A percentile compares a stretch with the other conserved stretches of the same genome.
phyloP scores from a whole-genome alignment of 2,888 invertebrate species.

The Mythimna vitellina region DNA sequence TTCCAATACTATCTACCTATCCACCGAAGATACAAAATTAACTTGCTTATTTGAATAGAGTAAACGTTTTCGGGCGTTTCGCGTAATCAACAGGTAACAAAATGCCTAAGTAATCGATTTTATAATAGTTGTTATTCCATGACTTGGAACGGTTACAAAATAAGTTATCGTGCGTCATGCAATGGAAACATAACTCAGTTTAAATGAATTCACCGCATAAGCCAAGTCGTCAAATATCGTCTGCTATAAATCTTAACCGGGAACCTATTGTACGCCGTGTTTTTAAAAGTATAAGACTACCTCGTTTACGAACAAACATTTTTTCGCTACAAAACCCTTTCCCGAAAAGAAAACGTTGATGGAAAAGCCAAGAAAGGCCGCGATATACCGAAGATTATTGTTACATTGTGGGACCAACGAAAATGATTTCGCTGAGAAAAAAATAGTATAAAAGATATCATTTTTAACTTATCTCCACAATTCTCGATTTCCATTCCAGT shows the following conservation, averaged over 20 bases:
- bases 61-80: slow-evolving; percentile 34
- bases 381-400: slow-evolving; percentile 36
- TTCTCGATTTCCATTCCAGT: slow-evolving; percentile 23
- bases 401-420: slow-evolving; percentile 29
- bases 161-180: slow-evolving; percentile 73
- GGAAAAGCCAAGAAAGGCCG: slow-evolving; percentile 36
- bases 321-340: slow-evolving; percentile 42
- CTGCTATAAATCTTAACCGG: slow-evolving; percentile 61
- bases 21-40: slow-evolving; percentile 21
- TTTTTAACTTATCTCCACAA: slow-evolving; percentile 21
- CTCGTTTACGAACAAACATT: slow-evolving; percentile 48
- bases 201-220: slow-evolving; percentile 68
- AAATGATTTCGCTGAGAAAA: slow-evolving; percentile 21
- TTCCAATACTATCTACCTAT: slow-evolving; percentile 11
- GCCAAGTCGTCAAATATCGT: slow-evolving; percentile 64
- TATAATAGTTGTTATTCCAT: slow-evolving; percentile 71
- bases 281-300: slow-evolving; percentile 46
- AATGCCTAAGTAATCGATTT: slow-evolving; percentile 67
- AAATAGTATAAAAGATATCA: slow-evolving; percentile 30
- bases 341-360: slow-evolving; percentile 32
- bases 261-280: slow-evolving; percentile 47
- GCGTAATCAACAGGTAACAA: slow-evolving; percentile 68
- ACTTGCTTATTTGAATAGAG: slow-evolving; percentile 43
- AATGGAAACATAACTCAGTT: slow-evolving; percentile 71
- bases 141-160: slow-evolving; percentile 71